Evolutionary conservation across 2,113 vertebrate species (phyloP).

Genomic region (Tricholaema leucomelas): DNA sequence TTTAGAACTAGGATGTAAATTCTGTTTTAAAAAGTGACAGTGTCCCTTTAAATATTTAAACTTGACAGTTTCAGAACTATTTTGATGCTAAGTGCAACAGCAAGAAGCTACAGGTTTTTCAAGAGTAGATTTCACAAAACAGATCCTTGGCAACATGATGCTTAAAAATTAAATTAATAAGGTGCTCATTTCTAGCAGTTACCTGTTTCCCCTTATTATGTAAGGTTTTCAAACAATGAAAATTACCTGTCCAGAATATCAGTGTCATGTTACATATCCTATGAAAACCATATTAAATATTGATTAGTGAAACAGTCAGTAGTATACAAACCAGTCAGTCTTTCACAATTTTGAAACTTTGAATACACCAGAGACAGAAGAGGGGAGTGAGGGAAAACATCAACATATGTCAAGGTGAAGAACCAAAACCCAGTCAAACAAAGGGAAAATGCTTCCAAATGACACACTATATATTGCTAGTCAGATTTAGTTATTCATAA

Average conservation of each 20-base stretch:
- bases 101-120: neutral
- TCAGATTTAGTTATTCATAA: neutral
- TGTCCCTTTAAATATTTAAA: conserved; percentile 54
- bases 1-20: neutral
- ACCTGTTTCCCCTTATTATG: conserved; percentile 62
- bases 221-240: conserved; percentile 68
- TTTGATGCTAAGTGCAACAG: neutral
- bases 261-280: conserved; percentile 77
- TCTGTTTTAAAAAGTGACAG: neutral
- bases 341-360: conserved; percentile 48
- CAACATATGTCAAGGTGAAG: neutral
- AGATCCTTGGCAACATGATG: conserved; percentile 61
- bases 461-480: neutral
- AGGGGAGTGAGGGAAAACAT: neutral
- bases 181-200: conserved; percentile 71
- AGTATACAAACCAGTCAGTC: conserved; percentile 52
- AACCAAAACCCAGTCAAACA: neutral
- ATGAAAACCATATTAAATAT: conserved; percentile 76
- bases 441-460: neutral
- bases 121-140: neutral
- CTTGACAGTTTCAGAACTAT: neutral
- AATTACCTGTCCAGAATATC: conserved; percentile 76
- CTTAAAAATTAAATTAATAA: neutral
- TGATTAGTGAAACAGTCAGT: conserved; percentile 69
- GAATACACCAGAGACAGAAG: neutral